Percentiles rank a stretch among this genome's conserved stretches.
phyloP scores from a whole-genome alignment of 2,888 invertebrate genomes.

The Tachina lurida region DNA sequence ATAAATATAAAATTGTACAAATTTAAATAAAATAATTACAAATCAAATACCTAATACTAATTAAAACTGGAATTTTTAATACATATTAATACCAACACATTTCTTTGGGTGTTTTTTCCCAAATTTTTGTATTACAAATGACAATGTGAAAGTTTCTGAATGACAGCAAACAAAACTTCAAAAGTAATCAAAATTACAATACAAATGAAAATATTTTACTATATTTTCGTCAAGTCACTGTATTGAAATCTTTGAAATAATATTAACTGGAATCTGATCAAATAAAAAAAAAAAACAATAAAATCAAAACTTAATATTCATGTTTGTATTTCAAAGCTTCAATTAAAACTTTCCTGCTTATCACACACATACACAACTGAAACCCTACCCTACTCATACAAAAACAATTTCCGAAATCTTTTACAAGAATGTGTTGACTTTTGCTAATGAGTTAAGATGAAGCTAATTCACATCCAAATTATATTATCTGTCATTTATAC shows the following conservation, averaged over 20 bases:
- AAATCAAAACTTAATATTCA: constrained; percentile 25
- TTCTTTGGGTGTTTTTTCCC: constrained; percentile 12
- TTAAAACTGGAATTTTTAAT: too few relatives aligned
- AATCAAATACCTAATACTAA: too few relatives aligned
- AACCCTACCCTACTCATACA: not conserved
- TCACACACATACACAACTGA: not conserved
- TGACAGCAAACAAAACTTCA: constrained; percentile 67
- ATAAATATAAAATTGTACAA: too few relatives aligned
- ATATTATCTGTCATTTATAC: constrained; percentile 53
- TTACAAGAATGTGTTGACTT: constrained; percentile 73
- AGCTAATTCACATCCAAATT: constrained; percentile 66
- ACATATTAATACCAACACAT: not conserved
- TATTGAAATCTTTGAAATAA: constrained; percentile 64
- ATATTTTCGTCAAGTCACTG: constrained; percentile 82
- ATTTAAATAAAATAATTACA: too few relatives aligned
- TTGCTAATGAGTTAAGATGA: constrained; percentile 74
- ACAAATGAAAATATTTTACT: constrained; percentile 78
- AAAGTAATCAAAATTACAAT: constrained; percentile 78
- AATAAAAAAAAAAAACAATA: constrained; percentile 25
- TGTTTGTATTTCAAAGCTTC: constrained; percentile 29
- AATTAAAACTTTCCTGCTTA: constrained; percentile 2
- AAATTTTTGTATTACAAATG: constrained; percentile 26
- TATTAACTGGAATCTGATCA: constrained; percentile 43
- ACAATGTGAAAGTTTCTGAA: constrained; percentile 59
- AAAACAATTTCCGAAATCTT: constrained; percentile 28